These are phyloP conservation scores for Serripes groenlandicus DNA, from an alignment of 2,888 invertebrate species.

Conservation along the genomic window DNA sequence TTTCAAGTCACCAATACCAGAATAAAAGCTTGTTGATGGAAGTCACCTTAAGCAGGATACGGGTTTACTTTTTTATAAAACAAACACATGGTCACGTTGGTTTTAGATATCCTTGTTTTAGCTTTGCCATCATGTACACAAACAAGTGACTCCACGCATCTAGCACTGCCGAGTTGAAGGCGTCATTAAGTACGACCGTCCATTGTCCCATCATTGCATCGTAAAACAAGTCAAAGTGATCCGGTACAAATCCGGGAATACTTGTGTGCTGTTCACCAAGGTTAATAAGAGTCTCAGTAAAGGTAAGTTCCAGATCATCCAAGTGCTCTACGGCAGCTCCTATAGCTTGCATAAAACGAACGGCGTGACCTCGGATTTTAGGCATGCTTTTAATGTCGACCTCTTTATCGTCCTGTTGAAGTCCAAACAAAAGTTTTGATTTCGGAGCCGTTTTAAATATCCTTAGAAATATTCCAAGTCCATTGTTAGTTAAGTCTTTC, in stretches of 20 bases:
- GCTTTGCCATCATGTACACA: constrained; percentile 71
- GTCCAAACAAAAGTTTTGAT: constrained; percentile 72
- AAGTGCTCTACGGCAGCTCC: constrained; percentile 76
- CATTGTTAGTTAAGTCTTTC: constrained; percentile 63
- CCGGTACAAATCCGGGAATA: constrained; percentile 73
- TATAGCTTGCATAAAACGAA: constrained; percentile 80
- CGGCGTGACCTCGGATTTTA: constrained; percentile 72
- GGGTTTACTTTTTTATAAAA: too few species aligned
- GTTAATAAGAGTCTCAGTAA: constrained; percentile 69
- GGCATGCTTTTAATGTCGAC: constrained; percentile 64
- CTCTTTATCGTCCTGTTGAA: constrained; percentile 54
- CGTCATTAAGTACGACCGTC: constrained; percentile 67
- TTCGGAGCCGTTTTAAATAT: constrained; percentile 72
- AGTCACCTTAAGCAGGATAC: too few species aligned
- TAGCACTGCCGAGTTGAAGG: constrained; percentile 56
- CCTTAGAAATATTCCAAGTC: constrained; percentile 69
- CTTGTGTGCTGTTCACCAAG: constrained; percentile 73
- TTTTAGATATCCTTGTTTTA: constrained; percentile 70
- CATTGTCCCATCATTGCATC: constrained; percentile 74
- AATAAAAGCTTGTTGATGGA: too few species aligned
- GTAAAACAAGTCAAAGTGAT: constrained; percentile 74
- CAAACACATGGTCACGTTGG: background rate
- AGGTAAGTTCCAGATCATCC: constrained; percentile 67
- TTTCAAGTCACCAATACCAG: too few species aligned
- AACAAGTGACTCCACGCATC: constrained; percentile 70